These are phyloP conservation scores for Cyanocitta stelleri DNA, from an alignment of 2,113 vertebrate species.

Conservation along the genomic window DNA sequence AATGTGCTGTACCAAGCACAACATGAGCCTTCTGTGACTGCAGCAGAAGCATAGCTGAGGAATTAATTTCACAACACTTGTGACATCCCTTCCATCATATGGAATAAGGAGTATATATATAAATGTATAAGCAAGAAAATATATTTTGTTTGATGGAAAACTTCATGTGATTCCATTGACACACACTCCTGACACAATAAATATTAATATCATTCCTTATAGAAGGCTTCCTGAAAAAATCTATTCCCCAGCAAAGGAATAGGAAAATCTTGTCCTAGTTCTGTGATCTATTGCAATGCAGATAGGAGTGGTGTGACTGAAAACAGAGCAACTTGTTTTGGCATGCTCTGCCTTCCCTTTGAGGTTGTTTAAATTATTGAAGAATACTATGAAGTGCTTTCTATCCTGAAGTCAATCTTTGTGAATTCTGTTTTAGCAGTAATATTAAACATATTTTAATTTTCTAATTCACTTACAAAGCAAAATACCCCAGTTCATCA, in stretches of 20 bases:
- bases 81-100: not conserved
- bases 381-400: not conserved
- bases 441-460: not conserved
- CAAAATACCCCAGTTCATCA: not conserved
- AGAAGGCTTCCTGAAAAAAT: not conserved
- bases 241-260: not conserved
- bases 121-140: not conserved
- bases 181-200: not conserved
- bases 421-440: not conserved
- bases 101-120: not conserved
- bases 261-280: not conserved
- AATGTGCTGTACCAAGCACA: not conserved
- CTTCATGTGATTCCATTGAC: not conserved
- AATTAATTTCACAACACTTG: not conserved
- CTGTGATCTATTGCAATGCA: not conserved
- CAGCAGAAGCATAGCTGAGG: not conserved
- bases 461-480: not conserved
- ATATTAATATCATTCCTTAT: not conserved
- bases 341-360: not conserved
- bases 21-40: not conserved
- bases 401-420: not conserved
- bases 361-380: constrained; percentile 27
- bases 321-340: not conserved
- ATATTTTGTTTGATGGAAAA: not conserved
- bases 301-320: not conserved